Base-by-base conservation (phyloP, 2,888 invertebrate genomes). In the Chrysomela aeneicollis region DNA sequence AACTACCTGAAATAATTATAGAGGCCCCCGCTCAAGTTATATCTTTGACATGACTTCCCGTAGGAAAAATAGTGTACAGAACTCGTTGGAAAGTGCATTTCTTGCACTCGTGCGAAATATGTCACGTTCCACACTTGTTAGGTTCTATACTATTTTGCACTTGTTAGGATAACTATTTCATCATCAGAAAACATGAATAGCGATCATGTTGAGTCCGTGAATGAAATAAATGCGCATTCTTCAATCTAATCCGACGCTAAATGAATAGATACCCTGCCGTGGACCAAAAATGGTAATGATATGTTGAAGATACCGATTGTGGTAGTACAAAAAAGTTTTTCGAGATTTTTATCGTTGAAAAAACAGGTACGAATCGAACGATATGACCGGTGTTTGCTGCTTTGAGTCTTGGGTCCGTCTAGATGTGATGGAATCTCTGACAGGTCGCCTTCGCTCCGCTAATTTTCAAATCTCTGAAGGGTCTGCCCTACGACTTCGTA, bases 361-460 rank as follows among this genome's bases (percentile, higher is more conserved):
- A 54, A 61, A 55, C 73, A 69, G 73, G 73, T 73, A 73, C 64
- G 62, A 59, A 49, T 22, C 30, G 59, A 59, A 52, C 32, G 32
- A 35, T 22, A 32, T 53, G 52, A 35, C 35, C 35, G 35, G 35
- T 35, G 35, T 35, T 35, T 35, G 42, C 42, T 15, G 22, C 51
- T 51, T 32, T 0, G 19, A 42, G 10, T 9, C n/a, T 46, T 42
- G 63, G 55, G 64, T 63, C 64, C 63, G 57, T 63, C 57, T 59
- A 52, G 30, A 67, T 68, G 65, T 67, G 60, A 59, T 68, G 69
- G 70, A 72, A 75, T 72, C 72, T 73, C 74, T 74, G 73, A 73
- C 74, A 66, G 73, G 72, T 12, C 15, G 3, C 3, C n/a, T 15
- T 15, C 15, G n/a, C 3, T 42, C 42, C 42, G 42, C 42, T 42